Percentiles rank a stretch among this genome's conserved stretches.
Conservation (phyloP, 2,113 vertebrate genomes). For the cat (Felis catus) region DNA sequence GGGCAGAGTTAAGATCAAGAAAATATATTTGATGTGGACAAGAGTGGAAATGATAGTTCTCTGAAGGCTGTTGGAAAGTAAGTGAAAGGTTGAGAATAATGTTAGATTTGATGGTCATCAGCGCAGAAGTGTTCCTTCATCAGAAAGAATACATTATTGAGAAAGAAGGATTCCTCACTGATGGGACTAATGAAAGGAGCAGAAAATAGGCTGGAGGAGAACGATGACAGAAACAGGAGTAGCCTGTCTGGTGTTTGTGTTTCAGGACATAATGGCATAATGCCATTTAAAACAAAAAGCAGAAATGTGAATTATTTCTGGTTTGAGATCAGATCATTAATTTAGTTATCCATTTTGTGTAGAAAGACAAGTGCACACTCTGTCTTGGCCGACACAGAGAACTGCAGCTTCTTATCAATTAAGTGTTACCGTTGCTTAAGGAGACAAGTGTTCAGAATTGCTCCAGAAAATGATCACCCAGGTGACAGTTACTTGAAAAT, state of each 20-base stretch:
- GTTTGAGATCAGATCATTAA: not conserved
- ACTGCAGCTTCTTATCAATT: not conserved
- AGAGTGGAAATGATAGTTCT: not conserved
- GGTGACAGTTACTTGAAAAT: not conserved
- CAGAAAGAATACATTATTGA: not conserved
- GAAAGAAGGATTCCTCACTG: not conserved
- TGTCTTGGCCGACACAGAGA: not conserved
- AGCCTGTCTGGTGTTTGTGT: no score
- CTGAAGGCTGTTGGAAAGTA: not conserved
- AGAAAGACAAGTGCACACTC: not conserved
- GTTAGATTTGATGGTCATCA: not conserved
- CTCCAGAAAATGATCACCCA: not conserved
- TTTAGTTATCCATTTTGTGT: not conserved
- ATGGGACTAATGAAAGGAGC: not conserved
- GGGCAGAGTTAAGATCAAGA: not conserved
- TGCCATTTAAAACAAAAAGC: not conserved
- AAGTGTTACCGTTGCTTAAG: not conserved
- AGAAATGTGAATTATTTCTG: not conserved
- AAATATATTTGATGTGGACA: not conserved
- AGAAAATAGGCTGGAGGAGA: not conserved
- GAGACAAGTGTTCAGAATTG: not conserved
- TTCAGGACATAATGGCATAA: fast-evolving
- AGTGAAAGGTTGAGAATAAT: not conserved
- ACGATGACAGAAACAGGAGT: not conserved
- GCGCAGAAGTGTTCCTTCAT: not conserved